phyloP scores from a whole-genome alignment of 2,113 vertebrate genomes.

The Sminthopsis crassicaudata region DNA sequence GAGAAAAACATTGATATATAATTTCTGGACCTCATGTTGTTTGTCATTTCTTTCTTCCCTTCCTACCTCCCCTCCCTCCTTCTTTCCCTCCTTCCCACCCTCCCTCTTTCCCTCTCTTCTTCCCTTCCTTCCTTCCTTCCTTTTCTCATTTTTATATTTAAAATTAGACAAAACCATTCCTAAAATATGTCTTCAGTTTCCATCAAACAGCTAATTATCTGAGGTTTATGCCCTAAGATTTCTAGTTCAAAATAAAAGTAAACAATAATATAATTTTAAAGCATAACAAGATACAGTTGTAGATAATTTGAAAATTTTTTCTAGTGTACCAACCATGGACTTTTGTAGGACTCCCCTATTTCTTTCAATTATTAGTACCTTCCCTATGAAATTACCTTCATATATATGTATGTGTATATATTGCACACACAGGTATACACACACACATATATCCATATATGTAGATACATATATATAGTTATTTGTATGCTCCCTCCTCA shows the following conservation, averaged over 20 bases:
- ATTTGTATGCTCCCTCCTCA: not conserved
- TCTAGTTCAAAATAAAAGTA: not conserved
- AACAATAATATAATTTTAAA: not conserved
- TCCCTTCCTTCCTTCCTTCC: too few species aligned
- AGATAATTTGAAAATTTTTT: not conserved
- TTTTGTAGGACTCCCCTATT: not conserved
- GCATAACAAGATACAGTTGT: not conserved
- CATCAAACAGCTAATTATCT: conserved; percentile 24
- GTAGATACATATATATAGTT: not conserved
- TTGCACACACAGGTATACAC: not conserved
- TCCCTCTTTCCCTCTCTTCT: too few species aligned
- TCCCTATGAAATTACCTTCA: not conserved
- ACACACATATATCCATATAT: not conserved
- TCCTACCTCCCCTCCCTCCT: too few species aligned
- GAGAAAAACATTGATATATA: not conserved
- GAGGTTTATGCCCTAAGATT: conserved; percentile 1
- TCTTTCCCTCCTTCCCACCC: too few species aligned
- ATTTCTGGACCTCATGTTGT: not conserved
- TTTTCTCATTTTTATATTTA: not conserved
- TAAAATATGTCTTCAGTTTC: conserved; percentile 24
- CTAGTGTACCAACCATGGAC: not conserved
- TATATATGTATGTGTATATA: not conserved
- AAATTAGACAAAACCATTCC: not conserved
- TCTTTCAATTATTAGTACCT: not conserved
- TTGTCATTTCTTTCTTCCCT: not conserved